Evolutionary conservation across 2,113 vertebrate species (phyloP), one percentile per base, ranked within the genome.

Genomic region (Gymnarchus niloticus): DNA sequence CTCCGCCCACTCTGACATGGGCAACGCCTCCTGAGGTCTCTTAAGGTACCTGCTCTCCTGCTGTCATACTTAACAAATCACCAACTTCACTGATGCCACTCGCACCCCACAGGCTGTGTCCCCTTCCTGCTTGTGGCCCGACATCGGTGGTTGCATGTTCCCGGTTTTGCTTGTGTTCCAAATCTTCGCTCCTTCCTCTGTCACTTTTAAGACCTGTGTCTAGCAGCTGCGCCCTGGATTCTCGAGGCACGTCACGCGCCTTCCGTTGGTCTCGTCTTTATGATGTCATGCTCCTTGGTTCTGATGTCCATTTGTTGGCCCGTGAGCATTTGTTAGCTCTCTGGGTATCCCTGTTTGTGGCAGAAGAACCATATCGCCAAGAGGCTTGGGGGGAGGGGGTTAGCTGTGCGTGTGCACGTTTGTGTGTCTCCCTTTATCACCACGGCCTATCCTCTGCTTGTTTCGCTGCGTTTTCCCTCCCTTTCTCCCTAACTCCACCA

Each of bases 391-490:
- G 3, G 12, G 61, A 33, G 61, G 28, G 61, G 61, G 28, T 3
- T 69, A 3, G 0, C 61, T n/a, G 6, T 78, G 48, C 41, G 23
- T 85, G 7, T 81, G 82, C 52, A 46, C 78, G 56, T 49, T 28
- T 48, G 52, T 81, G 25, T 82, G 80, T 82, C 49, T 82, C n/a
- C 78, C 76, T 69, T 69, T 9, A 69, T 69, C 61, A 17, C 61
- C 57, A 9, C 61, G 3, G n/a, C 8, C 28, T 28, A 0, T 12
- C 52, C 52, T 61, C 59, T 61, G 59, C 59, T 61, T 61, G 59
- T 61, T 33, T 61, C n/a, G n/a, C n/a, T 61, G 59, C 9, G 59
- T 61, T n/a, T n/a, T n/a, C n/a, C n/a, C n/a, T n/a, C 59, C 14
- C 10, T 33, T 28, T 33, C 25, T 33, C 59, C 14, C 28, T 6